These are phyloP conservation scores for Bufotes viridis DNA, from an alignment of 2,797 vertebrate species.

Conservation along the genomic window DNA sequence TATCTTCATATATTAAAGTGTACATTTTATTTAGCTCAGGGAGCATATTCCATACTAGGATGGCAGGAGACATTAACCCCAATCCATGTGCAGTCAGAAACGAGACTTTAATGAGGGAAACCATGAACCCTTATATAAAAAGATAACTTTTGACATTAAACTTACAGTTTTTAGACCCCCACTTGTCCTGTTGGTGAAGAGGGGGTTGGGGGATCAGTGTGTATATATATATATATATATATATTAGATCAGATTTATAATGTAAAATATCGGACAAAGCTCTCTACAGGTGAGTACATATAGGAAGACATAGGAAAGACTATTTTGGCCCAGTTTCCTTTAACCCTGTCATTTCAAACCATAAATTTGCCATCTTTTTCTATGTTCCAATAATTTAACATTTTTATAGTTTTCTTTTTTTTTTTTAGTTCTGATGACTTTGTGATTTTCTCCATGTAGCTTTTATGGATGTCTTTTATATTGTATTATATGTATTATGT, in stretches of 20 bases:
- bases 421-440: too few relatives aligned
- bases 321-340: neutral
- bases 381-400: neutral
- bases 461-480: too few relatives aligned
- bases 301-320: neutral
- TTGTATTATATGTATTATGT: neutral
- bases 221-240: neutral
- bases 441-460: neutral
- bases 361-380: neutral
- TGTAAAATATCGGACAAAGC: neutral
- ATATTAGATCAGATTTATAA: neutral
- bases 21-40: neutral
- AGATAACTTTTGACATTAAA: neutral
- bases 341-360: neutral
- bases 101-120: neutral
- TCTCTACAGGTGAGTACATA: neutral
- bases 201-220: neutral
- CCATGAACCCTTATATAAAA: neutral
- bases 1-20: neutral
- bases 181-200: neutral
- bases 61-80: neutral
- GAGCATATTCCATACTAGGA: neutral
- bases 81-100: neutral
- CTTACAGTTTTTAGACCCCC: neutral
- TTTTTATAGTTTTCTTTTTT: neutral